Percentiles rank a stretch among this genome's conserved stretches.
Conservation (phyloP, 2,888 invertebrate genomes). For the Salpingus planirostris region DNA sequence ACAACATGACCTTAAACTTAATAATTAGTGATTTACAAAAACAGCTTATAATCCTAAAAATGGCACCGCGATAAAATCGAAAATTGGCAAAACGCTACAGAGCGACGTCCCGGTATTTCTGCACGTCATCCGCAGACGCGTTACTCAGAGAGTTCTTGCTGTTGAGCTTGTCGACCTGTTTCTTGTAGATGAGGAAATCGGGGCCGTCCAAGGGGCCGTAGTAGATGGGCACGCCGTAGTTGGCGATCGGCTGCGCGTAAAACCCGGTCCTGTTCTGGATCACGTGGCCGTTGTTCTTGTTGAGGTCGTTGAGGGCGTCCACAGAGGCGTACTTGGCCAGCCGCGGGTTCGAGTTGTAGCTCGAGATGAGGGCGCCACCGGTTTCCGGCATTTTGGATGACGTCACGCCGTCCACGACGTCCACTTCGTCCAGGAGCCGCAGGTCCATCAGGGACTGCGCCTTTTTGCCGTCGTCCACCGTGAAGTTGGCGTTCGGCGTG, state of each 20-base stretch:
- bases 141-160: slow-evolving; percentile 40
- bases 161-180: slow-evolving; percentile 34
- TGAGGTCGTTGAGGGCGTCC: slow-evolving; percentile 32
- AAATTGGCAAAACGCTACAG: too few relatives aligned
- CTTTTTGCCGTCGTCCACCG: too few relatives aligned
- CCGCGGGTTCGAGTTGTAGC: slow-evolving; percentile 20
- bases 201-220: slow-evolving; percentile 41
- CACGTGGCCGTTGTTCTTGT: slow-evolving; percentile 27
- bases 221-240: slow-evolving; percentile 41
- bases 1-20: too few relatives aligned
- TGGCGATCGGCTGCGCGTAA: slow-evolving; percentile 38
- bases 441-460: slow-evolving; percentile 40
- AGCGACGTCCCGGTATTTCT: slow-evolving; percentile 42
- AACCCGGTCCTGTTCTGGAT: slow-evolving; percentile 38
- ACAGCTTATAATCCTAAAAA: too few relatives aligned
- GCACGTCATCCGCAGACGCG: slow-evolving; percentile 41
- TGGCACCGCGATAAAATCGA: too few relatives aligned
- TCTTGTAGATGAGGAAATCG: slow-evolving; percentile 40
- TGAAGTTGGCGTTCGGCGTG: slow-evolving; percentile 28
- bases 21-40: too few relatives aligned
- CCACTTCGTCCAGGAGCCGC: slow-evolving; percentile 27
- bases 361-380: slow-evolving; percentile 24
- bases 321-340: slow-evolving; percentile 35
- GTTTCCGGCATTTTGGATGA: slow-evolving; percentile 26
- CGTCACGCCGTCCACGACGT: slow-evolving; percentile 25